Conservation (phyloP, 2,113 vertebrate species). For the Sinocyclocheilus anshuiensis region DNA sequence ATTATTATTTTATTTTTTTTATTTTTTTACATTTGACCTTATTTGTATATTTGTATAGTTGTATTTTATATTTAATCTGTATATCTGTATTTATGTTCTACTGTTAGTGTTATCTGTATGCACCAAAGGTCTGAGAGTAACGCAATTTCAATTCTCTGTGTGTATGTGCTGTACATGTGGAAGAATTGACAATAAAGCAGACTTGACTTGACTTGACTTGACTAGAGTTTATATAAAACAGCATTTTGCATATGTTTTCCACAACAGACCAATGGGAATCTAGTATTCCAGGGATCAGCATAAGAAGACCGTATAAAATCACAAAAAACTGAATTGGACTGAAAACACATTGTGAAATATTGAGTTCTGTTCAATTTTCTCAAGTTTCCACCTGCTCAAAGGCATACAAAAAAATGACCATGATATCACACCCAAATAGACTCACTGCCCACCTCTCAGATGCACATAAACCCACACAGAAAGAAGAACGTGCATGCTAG, state of each 20-base stretch:
- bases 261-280: not conserved
- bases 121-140: too few relatives aligned
- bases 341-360: not conserved
- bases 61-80: too few relatives aligned
- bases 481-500: not conserved
- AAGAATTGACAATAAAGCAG: too few relatives aligned
- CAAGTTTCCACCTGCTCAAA: not conserved
- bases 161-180: too few relatives aligned
- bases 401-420: not conserved
- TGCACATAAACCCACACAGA: constrained; percentile 11
- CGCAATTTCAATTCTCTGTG: too few relatives aligned
- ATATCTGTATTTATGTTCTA: too few relatives aligned
- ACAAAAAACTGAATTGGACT: not conserved
- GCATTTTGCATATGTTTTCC: not conserved
- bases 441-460: constrained; percentile 17
- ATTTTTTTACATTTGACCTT: too few relatives aligned
- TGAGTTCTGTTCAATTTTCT: not conserved
- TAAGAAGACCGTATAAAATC: not conserved
- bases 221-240: too few relatives aligned
- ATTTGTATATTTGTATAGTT: too few relatives aligned
- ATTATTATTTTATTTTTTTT: too few relatives aligned
- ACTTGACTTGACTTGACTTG: too few relatives aligned
- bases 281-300: not conserved
- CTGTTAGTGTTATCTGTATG: too few relatives aligned
- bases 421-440: not conserved